Evolutionary conservation across 2,888 invertebrate genomes (phyloP).

Genomic region (Ecliptopera silaceata): DNA sequence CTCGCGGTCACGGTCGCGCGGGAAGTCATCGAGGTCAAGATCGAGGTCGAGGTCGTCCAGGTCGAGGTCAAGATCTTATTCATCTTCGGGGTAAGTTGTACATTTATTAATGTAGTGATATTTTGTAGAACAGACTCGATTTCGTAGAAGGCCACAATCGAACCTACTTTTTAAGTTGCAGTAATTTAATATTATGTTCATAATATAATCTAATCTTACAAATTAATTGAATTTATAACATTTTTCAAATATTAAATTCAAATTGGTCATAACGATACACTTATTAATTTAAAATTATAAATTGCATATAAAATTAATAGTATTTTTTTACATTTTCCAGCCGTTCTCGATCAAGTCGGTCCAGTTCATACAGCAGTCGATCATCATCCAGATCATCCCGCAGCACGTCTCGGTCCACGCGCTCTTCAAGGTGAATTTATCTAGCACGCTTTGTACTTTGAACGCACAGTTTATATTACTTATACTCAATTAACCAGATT

Average conservation of each 20-base stretch:
- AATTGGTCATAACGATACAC: no score
- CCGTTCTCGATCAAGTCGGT: slow-evolving; percentile 69
- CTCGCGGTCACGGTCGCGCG: slow-evolving; percentile 47
- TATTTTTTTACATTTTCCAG: slow-evolving; percentile 39
- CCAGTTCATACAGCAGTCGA: slow-evolving; percentile 82
- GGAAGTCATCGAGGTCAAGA: slow-evolving; percentile 40
- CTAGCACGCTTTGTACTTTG: not conserved
- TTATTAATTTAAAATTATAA: no score
- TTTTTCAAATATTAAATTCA: no score
- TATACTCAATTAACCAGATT: no score
- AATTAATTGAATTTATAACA: no score
- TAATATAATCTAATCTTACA: no score
- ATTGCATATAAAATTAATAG: not conserved
- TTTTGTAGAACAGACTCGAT: not conserved
- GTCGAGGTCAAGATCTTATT: slow-evolving; percentile 75
- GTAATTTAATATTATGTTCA: no score
- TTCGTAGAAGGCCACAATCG: no score
- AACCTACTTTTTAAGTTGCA: no score
- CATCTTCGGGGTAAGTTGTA: slow-evolving; percentile 71
- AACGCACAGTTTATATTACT: not conserved
- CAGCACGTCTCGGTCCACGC: slow-evolving; percentile 74
- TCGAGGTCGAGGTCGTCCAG: slow-evolving; percentile 51
- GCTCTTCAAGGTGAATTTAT: slow-evolving; percentile 72
- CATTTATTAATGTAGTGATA: not conserved
- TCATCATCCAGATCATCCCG: slow-evolving; percentile 73